Base-by-base conservation (phyloP, 2,797 vertebrate genomes). In the Galagoides demidoff region DNA sequence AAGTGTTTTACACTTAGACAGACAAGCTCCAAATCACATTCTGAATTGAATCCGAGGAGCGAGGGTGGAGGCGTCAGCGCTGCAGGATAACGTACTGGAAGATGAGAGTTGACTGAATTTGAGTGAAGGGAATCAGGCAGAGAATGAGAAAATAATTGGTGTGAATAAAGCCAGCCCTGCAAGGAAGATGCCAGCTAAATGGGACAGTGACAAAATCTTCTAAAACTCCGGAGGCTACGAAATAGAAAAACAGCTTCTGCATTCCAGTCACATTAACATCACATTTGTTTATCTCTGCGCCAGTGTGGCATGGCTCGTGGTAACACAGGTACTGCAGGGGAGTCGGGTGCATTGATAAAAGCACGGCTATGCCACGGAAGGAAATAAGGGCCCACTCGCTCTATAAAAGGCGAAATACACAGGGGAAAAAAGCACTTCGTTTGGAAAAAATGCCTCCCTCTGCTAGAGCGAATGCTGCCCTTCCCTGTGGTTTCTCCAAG, bases 121-220 rank as follows among this genome's bases (percentile, higher is more conserved):
- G 81, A 89, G n/a, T 0, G 1, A 64, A 84, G 91, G 66, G 49
- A 64, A 9, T 22, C 31, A 61, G 34, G 78, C 34, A 63, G 27
- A 90, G 31, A 84, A 92, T 57, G 45, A 74, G 85, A 92, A 92
- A 94, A 82, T 83, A 91, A 92, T 61, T 63, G 85, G 55, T 37
- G 43, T 7, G 82, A 84, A 89, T 43, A 63, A 89, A 92, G 55
- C 25, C 66, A 89, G 82, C 12, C 34, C 78, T 84, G 63, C 90
- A 37, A 66, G 85, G 87, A 85, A 90, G 74, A 74, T 37, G 13
- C 20, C 39, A 16, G 66, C 74, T 70, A 78, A 92, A 86, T 37
- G 45, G 10, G 59, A 90, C n/a, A 34, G 31, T 0, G 10, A 76
- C 27, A 83, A n/a, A 52, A 70, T 57, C 68, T 55, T 61, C 91